phyloP scores from a whole-genome alignment of 2,888 invertebrate genomes.

The Nematopogon swammerdamellus region DNA sequence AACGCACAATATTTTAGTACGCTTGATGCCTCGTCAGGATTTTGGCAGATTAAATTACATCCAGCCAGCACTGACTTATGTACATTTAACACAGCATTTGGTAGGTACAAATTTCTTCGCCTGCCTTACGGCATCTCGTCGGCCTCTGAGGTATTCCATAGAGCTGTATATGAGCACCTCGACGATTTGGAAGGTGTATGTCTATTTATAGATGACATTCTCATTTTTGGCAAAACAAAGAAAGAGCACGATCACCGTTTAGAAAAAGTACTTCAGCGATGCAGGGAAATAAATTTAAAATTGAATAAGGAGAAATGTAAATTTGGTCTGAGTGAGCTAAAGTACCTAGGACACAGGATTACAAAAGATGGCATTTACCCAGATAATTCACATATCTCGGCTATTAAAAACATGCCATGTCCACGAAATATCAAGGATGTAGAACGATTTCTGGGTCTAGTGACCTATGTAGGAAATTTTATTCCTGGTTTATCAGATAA shows the following conservation, averaged over 20 bases:
- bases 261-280: too few species aligned
- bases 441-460: too few species aligned
- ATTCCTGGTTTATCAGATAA: slow-evolving; percentile 8
- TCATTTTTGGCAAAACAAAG: slow-evolving; percentile 7
- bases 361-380: too few species aligned
- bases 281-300: slow-evolving; percentile 2
- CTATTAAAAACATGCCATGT: too few species aligned
- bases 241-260: neutral
- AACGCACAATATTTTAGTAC: slow-evolving; percentile 8
- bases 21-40: slow-evolving; percentile 3
- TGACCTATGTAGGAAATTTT: slow-evolving; percentile 11
- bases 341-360: slow-evolving; percentile 5
- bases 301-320: slow-evolving; percentile 8
- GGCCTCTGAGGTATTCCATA: slow-evolving; percentile 15
- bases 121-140: slow-evolving; percentile 14
- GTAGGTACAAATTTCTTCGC: slow-evolving; percentile 13
- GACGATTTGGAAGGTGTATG: slow-evolving; percentile 12
- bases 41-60: slow-evolving; percentile 7
- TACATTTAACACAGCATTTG: slow-evolving; percentile 14
- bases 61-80: slow-evolving; percentile 10
- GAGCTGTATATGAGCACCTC: slow-evolving; percentile 10
- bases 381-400: slow-evolving; percentile 6
- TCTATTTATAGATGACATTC: slow-evolving; percentile 12
- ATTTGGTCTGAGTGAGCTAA: slow-evolving; percentile 5
- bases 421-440: slow-evolving; percentile 9